phyloP scores from a whole-genome alignment of 92 coral and sea anemone genomes.

The Desmophyllum pertusum region DNA sequence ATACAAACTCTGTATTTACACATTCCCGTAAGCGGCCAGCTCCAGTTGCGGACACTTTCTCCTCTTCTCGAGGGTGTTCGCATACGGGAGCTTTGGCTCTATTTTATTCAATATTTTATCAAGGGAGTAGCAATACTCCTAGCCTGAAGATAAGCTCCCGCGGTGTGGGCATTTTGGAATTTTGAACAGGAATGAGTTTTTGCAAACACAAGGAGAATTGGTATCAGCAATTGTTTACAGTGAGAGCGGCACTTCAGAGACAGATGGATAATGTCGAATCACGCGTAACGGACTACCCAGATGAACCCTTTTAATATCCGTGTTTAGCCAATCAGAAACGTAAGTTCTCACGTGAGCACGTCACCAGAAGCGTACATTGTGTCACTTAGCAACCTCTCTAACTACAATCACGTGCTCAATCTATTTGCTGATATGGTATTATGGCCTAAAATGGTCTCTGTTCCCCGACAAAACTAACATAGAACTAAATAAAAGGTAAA shows the following conservation, averaged over 20 bases:
- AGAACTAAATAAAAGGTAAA: background rate
- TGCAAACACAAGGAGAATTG: background rate
- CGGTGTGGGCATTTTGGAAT: no score
- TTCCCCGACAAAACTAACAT: background rate
- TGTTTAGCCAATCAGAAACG: background rate
- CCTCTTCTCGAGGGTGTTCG: no score
- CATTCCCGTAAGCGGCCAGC: no score
- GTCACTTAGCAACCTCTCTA: background rate
- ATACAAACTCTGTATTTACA: no score
- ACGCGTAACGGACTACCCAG: background rate
- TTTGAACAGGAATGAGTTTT: no score
- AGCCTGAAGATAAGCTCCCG: no score
- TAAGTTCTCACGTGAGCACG: background rate
- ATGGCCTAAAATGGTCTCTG: background rate
- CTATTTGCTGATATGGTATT: background rate
- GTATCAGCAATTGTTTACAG: background rate
- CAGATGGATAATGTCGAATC: background rate
- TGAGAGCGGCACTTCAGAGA: background rate
- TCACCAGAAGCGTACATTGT: background rate
- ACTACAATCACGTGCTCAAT: background rate
- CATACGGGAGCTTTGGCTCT: no score
- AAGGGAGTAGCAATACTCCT: no score
- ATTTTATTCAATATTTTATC: no score
- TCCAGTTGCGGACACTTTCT: no score
- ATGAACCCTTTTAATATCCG: no score